Evolutionary conservation across 2,888 invertebrate genomes (phyloP).

Genomic region (Panzeria rudis): DNA sequence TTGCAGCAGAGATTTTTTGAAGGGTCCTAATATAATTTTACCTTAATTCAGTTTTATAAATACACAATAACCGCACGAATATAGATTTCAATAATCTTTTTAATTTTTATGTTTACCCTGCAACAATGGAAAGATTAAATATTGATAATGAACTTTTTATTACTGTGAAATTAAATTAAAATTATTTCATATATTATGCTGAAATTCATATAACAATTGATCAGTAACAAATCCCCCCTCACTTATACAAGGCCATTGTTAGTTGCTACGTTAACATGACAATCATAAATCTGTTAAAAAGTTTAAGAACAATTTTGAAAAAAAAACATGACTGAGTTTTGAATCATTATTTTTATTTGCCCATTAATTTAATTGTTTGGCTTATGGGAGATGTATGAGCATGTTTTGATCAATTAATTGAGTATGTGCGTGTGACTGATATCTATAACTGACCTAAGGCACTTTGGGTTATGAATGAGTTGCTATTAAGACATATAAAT

Average conservation of each 20-base stretch:
- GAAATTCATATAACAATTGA: neutral
- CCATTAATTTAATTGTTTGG: conserved; percentile 40
- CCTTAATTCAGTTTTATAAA: neutral
- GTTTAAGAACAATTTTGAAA: neutral
- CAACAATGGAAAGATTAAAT: conserved; percentile 24
- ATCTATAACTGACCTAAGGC: conserved; percentile 31
- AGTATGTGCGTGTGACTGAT: neutral
- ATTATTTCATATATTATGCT: conserved; percentile 6
- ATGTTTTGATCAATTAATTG: conserved; percentile 49
- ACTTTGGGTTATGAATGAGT: neutral
- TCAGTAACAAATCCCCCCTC: neutral
- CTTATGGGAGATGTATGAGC: conserved; percentile 16
- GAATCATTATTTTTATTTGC: conserved; percentile 12
- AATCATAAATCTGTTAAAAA: neutral
- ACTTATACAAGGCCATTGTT: conserved; percentile 38
- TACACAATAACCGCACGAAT: neutral
- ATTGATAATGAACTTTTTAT: conserved; percentile 16
- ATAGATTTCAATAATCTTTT: no score
- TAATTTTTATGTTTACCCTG: no score
- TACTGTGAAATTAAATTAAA: conserved; percentile 5
- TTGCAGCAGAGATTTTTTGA: no score
- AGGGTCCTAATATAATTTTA: neutral
- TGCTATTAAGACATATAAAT: neutral
- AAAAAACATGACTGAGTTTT: conserved; percentile 15
- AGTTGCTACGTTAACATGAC: neutral